Evolutionary conservation across 2,113 vertebrate species (phyloP).

Genomic region (Cryptomyrus ogoouensis): DNA sequence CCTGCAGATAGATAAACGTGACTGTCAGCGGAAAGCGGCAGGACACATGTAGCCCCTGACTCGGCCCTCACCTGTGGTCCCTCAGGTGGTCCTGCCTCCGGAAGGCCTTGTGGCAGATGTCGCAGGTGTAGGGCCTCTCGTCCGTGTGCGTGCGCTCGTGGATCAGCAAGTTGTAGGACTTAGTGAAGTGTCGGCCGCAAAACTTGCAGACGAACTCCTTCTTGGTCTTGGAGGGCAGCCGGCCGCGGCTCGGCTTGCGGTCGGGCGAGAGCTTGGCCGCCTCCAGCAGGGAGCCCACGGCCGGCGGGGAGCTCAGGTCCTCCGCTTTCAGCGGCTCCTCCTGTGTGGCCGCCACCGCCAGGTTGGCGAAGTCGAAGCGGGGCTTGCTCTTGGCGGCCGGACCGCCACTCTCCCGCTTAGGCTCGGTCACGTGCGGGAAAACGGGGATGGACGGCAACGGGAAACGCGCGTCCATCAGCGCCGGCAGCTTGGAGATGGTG

Average conservation of each 20-base stretch:
- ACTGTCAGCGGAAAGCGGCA: background rate
- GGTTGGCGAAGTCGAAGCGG: conserved; percentile 94
- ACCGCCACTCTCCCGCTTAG: conserved; percentile 69
- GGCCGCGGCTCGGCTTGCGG: conserved; percentile 84
- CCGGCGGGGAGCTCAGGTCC: conserved; percentile 66
- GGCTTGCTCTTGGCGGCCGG: conserved; percentile 78
- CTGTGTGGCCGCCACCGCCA: conserved; percentile 89
- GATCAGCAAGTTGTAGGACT: conserved; percentile 97
- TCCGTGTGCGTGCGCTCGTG: conserved; percentile 97
- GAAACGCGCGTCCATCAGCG: conserved; percentile 73
- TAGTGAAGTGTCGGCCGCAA: conserved; percentile 96
- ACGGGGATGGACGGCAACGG: conserved; percentile 80
- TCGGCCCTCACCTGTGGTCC: conserved; percentile 80
- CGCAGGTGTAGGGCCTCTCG: conserved; percentile 92
- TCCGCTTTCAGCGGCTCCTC: conserved; percentile 86
- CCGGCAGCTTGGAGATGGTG: conserved; percentile 81
- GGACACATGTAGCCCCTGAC: background rate
- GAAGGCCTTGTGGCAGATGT: conserved; percentile 98
- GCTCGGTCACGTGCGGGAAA: conserved; percentile 83
- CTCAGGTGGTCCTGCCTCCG: conserved; percentile 94
- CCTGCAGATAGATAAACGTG: background rate
- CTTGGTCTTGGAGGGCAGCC: conserved; percentile 95
- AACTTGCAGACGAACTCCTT: conserved; percentile 99
- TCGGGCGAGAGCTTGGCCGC: conserved; percentile 85
- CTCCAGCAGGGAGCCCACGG: conserved; percentile 80